These are phyloP conservation scores for Eulacestoma nigropectus DNA, from an alignment of 2,113 vertebrate genomes.

Conservation along the genomic window DNA sequence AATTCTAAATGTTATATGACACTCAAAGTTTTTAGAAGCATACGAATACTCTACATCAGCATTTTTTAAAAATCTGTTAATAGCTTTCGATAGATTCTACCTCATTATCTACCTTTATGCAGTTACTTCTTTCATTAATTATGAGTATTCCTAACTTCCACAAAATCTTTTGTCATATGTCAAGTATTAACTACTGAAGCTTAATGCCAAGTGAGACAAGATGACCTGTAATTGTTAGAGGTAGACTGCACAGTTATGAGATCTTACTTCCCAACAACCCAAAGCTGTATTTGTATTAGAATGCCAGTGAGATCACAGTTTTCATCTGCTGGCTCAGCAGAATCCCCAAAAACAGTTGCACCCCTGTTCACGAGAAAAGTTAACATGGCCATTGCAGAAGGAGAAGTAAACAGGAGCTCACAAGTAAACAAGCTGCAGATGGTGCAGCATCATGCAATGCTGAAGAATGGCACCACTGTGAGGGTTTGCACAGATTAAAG, in stretches of 20 bases:
- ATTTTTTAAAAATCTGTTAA: neutral
- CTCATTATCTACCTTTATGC: neutral
- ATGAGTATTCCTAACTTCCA: neutral
- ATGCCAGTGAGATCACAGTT: neutral
- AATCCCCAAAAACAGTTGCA: neutral
- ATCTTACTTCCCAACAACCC: neutral
- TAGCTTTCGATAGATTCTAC: neutral
- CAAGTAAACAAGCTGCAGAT: neutral
- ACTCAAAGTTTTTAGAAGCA: neutral
- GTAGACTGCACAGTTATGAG: accelerated
- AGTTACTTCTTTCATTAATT: neutral
- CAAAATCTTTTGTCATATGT: neutral
- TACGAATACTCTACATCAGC: neutral
- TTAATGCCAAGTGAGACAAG: neutral
- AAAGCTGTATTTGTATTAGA: neutral
- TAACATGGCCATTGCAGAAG: neutral
- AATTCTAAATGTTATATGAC: neutral
- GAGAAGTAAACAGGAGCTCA: neutral
- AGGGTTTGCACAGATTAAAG: neutral
- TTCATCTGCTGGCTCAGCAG: neutral
- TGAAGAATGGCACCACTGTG: neutral
- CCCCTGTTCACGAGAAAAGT: neutral
- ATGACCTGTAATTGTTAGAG: accelerated
- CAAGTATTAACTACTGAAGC: neutral
- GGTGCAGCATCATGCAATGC: neutral